These are phyloP conservation scores for Proctacanthus coquilletti DNA, from an alignment of 1,140 invertebrate species.

Conservation along the genomic window DNA sequence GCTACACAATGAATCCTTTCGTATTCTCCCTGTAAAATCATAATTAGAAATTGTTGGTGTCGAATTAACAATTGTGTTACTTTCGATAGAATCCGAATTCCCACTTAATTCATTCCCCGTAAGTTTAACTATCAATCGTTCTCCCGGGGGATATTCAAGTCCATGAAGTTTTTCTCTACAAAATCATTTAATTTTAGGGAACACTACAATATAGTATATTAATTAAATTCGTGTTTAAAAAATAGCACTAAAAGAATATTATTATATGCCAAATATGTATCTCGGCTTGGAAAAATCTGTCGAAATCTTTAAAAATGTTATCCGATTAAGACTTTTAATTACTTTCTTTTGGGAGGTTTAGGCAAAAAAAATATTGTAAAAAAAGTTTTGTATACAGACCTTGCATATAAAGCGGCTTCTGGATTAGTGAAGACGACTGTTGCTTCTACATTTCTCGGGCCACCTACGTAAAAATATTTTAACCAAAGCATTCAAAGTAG, in stretches of 20 bases:
- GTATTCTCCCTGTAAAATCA: slow-evolving; percentile 1
- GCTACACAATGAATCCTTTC: slow-evolving; percentile 35
- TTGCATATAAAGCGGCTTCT: slow-evolving; percentile 58
- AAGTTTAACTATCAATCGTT: slow-evolving; percentile 60
- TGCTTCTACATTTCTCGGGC: slow-evolving; percentile 29
- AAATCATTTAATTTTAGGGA: no score
- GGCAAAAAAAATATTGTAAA: background rate
- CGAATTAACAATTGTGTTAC: background rate
- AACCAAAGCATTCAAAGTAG: background rate
- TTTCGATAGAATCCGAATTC: background rate
- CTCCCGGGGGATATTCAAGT: slow-evolving; percentile 75
- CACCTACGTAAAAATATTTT: slow-evolving; percentile 12
- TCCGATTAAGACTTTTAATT: no score
- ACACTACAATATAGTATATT: no score
- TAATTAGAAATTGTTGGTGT: background rate
- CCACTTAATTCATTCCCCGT: no score
- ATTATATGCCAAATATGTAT: no score
- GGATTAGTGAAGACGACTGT: slow-evolving; percentile 57
- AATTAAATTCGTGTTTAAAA: no score
- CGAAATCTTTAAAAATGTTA: no score
- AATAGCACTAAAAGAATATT: no score
- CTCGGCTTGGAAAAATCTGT: no score
- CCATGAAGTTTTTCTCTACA: slow-evolving; percentile 65
- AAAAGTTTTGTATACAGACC: slow-evolving; percentile 10
- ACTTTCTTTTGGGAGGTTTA: no score